Evolutionary conservation across 2,113 vertebrate genomes (phyloP), one percentile per base, ranked within the genome.

Genomic region (Sphaerodactylus townsendi): DNA sequence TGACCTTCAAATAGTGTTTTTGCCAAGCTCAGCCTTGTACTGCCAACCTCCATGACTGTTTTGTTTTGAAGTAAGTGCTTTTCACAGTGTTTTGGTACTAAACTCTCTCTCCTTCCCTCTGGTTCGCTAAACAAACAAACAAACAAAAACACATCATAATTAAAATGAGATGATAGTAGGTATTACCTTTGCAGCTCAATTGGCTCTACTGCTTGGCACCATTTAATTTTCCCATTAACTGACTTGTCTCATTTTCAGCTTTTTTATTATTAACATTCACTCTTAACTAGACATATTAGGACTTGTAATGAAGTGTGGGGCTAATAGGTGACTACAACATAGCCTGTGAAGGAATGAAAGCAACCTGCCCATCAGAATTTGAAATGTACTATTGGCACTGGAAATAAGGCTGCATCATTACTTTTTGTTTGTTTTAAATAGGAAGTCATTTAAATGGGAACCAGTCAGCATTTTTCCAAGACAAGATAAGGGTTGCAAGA

Each of bases 281-380:
- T 62, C 41, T 88, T 91, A 69, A 79, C 0, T 48, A 17, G 35
- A 74, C 81, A 13, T 28, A 91, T 90, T 91, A 68, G 87, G 73
- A 65, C 85, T 82, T 83, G 25, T 74, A 70, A 70, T 86, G 33
- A 72, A 76, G 44, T 72, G 82, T 28, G 37, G 44, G 78, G 75
- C 69, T 90, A 87, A 88, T 7, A 59, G 79, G 37, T 59, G 41
- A 84, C 85, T 86, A 82, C 10, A 10, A 74, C 86, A 69, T 83
- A 79, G 4, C 76, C 64, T 69, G 21, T 50, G 44, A 81, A 59
- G 88, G 64, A 87, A 64, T 70, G 68, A 84, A 56, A 89, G 66
- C 86, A 59, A 70, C 69, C 86, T 82, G 59, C 87, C 90, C 74
- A 85, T 93, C 86, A 88, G 90, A 88, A 89, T 80, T 82, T 82